Evolutionary conservation across 2,797 vertebrate species (phyloP).

Genomic region (Clarias fuscus): DNA sequence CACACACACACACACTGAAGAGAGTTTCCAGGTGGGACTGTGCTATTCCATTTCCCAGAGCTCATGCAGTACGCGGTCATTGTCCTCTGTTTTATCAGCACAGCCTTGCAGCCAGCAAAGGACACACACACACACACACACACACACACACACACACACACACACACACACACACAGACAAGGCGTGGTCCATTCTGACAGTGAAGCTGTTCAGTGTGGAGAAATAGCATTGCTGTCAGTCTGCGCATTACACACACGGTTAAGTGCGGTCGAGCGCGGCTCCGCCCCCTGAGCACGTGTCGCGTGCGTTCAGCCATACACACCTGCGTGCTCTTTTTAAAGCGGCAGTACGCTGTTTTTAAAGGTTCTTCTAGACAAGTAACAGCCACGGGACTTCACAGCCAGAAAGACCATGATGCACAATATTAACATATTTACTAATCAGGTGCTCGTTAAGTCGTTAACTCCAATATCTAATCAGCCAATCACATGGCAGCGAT

Average conservation of each 20-base stretch:
- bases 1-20: not conserved
- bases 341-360: not conserved
- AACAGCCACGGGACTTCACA: not conserved
- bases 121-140: constrained; percentile 32
- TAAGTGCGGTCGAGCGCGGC: not conserved
- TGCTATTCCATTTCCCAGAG: not conserved
- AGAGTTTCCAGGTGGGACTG: not conserved
- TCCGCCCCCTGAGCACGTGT: not conserved
- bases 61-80: not conserved
- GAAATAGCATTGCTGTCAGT: not conserved
- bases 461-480: too few relatives aligned
- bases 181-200: not conserved
- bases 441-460: too few relatives aligned
- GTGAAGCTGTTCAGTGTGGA: not conserved
- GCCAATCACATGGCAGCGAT: too few relatives aligned
- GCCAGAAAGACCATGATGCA: not conserved
- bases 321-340: not conserved
- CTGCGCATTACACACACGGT: not conserved
- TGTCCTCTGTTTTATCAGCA: constrained; percentile 37
- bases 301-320: not conserved
- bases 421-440: not conserved
- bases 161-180: not conserved
- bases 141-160: constrained; percentile 13
- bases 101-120: constrained; percentile 16
- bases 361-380: not conserved